A percentile compares a stretch with the other conserved stretches of the same genome.
These are phyloP conservation scores for Malurus melanocephalus DNA, from an alignment of 2,113 vertebrate genomes.

Conservation along the genomic window DNA sequence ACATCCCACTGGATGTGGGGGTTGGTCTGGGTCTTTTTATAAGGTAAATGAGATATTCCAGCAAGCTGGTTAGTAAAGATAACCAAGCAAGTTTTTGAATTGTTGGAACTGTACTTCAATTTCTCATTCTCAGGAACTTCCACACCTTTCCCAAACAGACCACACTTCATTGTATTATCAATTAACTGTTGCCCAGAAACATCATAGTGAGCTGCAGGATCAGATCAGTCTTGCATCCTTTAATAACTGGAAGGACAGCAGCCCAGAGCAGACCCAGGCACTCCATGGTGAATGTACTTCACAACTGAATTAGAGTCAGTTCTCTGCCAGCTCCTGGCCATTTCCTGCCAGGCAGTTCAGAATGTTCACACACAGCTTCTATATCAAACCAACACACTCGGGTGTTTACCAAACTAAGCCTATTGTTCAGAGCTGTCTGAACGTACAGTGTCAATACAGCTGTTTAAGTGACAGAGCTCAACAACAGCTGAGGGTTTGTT, in stretches of 20 bases:
- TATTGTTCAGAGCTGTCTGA: conserved; percentile 42
- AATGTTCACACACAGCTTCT: conserved; percentile 25
- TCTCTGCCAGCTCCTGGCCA: neutral
- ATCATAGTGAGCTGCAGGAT: neutral
- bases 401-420: conserved; percentile 70
- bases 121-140: neutral
- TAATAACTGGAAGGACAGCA: neutral
- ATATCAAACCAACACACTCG: conserved; percentile 41
- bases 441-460: conserved; percentile 74
- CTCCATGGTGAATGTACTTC: neutral
- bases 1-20: neutral
- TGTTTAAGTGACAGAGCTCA: conserved; percentile 60
- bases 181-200: neutral
- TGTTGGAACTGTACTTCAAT: neutral
- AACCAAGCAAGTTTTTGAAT: neutral
- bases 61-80: neutral
- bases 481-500: conserved; percentile 47
- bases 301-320: neutral
- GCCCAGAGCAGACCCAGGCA: neutral
- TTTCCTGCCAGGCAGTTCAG: neutral
- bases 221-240: neutral
- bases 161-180: neutral
- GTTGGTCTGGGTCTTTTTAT: accelerated
- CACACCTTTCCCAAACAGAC: neutral
- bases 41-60: neutral